These are phyloP conservation scores for Erythrolamprus reginae DNA, from an alignment of 2,113 vertebrate species.

Conservation along the genomic window DNA sequence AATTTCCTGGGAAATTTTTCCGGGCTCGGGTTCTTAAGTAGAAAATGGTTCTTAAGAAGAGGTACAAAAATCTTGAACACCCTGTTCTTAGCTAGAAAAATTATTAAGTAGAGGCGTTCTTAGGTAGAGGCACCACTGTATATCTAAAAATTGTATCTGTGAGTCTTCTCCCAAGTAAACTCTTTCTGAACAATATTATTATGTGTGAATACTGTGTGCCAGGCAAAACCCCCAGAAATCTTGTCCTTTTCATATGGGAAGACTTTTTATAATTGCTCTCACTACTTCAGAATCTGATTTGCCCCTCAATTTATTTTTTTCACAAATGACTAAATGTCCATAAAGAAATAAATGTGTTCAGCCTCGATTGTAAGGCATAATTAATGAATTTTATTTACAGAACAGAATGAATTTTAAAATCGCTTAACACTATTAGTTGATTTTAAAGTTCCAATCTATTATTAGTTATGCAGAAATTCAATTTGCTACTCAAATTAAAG, in stretches of 20 bases:
- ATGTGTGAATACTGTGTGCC: not conserved
- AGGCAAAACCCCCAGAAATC: not conserved
- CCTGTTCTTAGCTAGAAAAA: too few relatives aligned
- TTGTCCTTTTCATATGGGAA: too few relatives aligned
- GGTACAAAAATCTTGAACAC: too few relatives aligned
- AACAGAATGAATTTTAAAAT: not conserved
- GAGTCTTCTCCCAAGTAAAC: not conserved
- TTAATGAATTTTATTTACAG: not conserved
- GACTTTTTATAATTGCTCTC: not conserved
- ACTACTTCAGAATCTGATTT: not conserved
- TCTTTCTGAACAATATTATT: not conserved
- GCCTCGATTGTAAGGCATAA: not conserved
- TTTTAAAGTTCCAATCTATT: conserved; percentile 23
- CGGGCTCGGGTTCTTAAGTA: too few relatives aligned
- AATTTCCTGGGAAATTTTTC: too few relatives aligned
- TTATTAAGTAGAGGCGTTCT: too few relatives aligned
- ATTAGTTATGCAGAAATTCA: conserved; percentile 30
- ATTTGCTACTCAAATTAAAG: conserved; percentile 37
- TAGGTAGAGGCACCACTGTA: too few relatives aligned
- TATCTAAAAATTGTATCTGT: not conserved
- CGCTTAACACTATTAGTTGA: not conserved
- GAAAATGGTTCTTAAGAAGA: too few relatives aligned
- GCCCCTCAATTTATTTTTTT: not conserved
- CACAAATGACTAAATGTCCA: not conserved
- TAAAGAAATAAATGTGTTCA: not conserved